Evolutionary conservation across 1,140 invertebrate genomes (phyloP).

Genomic region (Elysia chlorotica): DNA sequence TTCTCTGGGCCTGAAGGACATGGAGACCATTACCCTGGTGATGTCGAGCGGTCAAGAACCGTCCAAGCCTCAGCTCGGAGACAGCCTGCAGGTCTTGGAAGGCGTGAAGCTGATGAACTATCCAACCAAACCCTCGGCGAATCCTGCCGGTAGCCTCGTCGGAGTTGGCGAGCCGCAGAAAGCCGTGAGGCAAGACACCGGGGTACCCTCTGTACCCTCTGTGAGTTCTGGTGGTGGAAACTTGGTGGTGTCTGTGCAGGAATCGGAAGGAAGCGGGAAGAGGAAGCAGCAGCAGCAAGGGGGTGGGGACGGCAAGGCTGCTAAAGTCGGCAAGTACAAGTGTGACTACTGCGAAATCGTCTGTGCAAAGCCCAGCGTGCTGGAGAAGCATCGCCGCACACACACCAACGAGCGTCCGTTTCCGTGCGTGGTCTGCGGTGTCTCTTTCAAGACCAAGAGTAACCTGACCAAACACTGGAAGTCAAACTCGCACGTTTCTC

Average conservation of each 20-base stretch:
- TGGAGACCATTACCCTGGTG: too few species aligned
- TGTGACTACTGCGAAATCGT: slow-evolving; percentile 86
- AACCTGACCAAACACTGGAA: slow-evolving; percentile 91
- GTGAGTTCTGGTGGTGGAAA: not conserved
- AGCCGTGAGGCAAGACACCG: slow-evolving; percentile 20
- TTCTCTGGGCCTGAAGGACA: too few species aligned
- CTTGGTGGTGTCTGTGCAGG: not conserved
- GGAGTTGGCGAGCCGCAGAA: not conserved
- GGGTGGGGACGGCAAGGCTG: too few species aligned
- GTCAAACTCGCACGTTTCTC: slow-evolving; percentile 73
- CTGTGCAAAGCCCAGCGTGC: slow-evolving; percentile 91
- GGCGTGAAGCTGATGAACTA: slow-evolving; percentile 5
- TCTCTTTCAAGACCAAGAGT: slow-evolving; percentile 92
- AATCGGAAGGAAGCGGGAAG: slow-evolving; percentile 26
- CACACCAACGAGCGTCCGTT: slow-evolving; percentile 90
- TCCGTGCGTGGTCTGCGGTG: slow-evolving; percentile 85
- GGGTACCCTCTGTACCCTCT: not conserved
- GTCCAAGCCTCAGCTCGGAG: too few species aligned
- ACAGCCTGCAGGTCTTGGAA: not conserved
- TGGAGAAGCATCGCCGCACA: slow-evolving; percentile 88
- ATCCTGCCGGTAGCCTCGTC: slow-evolving; percentile 16
- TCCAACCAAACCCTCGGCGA: slow-evolving; percentile 11
- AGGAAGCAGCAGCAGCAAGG: slow-evolving; percentile 55
- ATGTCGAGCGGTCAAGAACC: too few species aligned
- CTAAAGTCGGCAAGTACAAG: slow-evolving; percentile 72